Evolutionary conservation across 2,797 vertebrate genomes (phyloP).

Genomic region (Lates japonicus): DNA sequence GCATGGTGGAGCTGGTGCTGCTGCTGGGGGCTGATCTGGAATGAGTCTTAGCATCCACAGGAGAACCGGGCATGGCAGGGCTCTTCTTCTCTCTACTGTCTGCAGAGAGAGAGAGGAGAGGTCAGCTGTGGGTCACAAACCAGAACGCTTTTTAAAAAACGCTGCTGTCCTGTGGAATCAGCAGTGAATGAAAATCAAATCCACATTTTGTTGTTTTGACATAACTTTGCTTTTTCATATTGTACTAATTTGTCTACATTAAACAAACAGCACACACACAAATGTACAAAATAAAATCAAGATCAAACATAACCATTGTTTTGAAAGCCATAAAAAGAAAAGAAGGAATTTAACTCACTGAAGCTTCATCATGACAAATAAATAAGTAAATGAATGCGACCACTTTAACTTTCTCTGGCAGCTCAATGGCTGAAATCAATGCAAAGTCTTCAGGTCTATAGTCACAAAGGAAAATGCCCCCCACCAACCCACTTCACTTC

Average conservation of each 20-base stretch:
- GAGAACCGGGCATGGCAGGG: constrained; percentile 98
- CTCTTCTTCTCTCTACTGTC: constrained; percentile 96
- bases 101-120: constrained; percentile 67
- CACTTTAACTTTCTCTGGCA: constrained; percentile 25
- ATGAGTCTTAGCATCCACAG: constrained; percentile 98
- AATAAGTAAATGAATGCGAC: constrained; percentile 31
- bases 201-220: constrained; percentile 1
- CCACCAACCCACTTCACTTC: constrained; percentile 60
- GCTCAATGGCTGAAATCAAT: constrained; percentile 34
- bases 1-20: constrained; percentile 90
- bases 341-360: constrained; percentile 11
- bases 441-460: constrained; percentile 31
- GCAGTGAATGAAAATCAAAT: constrained; percentile 13
- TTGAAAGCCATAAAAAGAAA: constrained; percentile 4
- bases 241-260: neutral
- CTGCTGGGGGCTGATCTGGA: constrained; percentile 93
- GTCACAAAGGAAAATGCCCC: constrained; percentile 47
- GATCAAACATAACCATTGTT: neutral
- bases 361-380: constrained; percentile 5
- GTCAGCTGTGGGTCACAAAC: constrained; percentile 42
- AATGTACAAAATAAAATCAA: neutral
- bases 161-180: neutral
- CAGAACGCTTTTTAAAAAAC: neutral
- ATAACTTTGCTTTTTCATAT: neutral
- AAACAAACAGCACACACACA: neutral